phyloP scores from a whole-genome alignment of 2,888 invertebrate genomes.

The Caenorhabditis sp. region DNA sequence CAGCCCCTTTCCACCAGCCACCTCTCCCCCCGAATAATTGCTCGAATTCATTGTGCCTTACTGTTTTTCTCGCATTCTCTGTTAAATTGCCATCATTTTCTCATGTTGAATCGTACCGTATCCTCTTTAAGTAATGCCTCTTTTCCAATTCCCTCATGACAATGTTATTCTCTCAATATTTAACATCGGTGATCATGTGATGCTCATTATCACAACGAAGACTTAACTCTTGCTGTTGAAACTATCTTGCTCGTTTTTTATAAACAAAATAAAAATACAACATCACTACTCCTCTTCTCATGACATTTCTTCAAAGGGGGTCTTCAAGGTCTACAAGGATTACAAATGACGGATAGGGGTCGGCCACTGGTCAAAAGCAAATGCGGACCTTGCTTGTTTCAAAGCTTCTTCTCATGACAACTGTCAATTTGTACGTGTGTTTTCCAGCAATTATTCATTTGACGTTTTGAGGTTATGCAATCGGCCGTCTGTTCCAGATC shows the following conservation, averaged over 20 bases:
- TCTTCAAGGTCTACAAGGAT: constrained; percentile 25
- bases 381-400: constrained; percentile 10
- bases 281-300: constrained; percentile 5
- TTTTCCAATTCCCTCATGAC: constrained; percentile 27
- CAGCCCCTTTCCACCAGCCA: constrained; percentile 17
- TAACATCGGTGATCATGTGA: constrained; percentile 28
- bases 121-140: constrained; percentile 25
- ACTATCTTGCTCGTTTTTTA: constrained; percentile 44
- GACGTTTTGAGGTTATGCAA: constrained; percentile 49
- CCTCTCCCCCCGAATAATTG: constrained; percentile 18
- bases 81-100: constrained; percentile 36
- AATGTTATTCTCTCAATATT: constrained; percentile 22
- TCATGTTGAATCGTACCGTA: constrained; percentile 39
- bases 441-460: constrained; percentile 53
- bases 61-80: constrained; percentile 4
- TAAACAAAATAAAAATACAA: constrained; percentile 17
- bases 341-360: constrained; percentile 44
- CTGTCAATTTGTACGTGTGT: constrained; percentile 26
- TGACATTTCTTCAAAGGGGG: constrained; percentile 35
- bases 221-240: constrained; percentile 14
- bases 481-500: constrained; percentile 56
- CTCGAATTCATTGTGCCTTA: constrained; percentile 56
- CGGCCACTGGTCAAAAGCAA: constrained; percentile 15
- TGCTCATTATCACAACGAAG: constrained; percentile 40
- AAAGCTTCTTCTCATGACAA: constrained; percentile 6